Conservation (phyloP, 92 coral and sea anemone genomes). For the Epizoanthus stellaris region DNA sequence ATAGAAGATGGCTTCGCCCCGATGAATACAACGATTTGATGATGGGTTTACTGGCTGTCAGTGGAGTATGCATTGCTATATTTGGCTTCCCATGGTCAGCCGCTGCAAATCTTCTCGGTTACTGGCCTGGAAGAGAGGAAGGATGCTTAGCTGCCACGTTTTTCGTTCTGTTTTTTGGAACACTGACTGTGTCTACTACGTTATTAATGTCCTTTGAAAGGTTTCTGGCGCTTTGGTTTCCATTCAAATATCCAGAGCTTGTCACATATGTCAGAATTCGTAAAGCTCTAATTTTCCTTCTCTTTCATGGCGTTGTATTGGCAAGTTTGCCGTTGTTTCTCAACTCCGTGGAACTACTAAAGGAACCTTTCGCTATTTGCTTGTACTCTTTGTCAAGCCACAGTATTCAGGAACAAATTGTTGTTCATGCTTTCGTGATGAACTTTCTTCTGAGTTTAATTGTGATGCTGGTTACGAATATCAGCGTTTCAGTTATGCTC, state of each 20-base stretch:
- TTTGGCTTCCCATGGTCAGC: constrained; percentile 54
- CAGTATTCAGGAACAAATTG: constrained; percentile 25
- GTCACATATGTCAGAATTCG: constrained; percentile 24
- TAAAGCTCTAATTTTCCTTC: constrained; percentile 11
- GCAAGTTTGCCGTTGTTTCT: constrained; percentile 38
- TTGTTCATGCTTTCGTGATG: constrained; percentile 43
- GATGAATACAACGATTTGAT: constrained; percentile 45
- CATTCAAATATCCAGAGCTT: constrained; percentile 36
- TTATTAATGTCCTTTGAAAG: constrained; percentile 53
- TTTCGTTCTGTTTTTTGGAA: constrained; percentile 45
- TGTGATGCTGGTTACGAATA: constrained; percentile 36
- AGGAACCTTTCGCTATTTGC: constrained; percentile 44
- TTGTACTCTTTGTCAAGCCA: constrained; percentile 44
- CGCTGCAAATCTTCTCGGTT: constrained; percentile 39
- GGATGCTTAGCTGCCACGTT: constrained; percentile 46
- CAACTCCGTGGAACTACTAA: constrained; percentile 31
- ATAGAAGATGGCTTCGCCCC: neutral
- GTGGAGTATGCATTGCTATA: constrained; percentile 40
- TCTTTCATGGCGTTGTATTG: constrained; percentile 18
- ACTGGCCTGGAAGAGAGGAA: constrained; percentile 45
- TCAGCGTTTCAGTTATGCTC: constrained; percentile 18
- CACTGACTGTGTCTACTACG: constrained; percentile 37
- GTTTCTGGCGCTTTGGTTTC: constrained; percentile 41
- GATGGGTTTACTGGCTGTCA: constrained; percentile 51
- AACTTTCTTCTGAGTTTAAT: constrained; percentile 36